Evolutionary conservation across 2,888 invertebrate species (phyloP), one percentile per base, ranked within the genome.

Genomic region (Hedychridium roseum): DNA sequence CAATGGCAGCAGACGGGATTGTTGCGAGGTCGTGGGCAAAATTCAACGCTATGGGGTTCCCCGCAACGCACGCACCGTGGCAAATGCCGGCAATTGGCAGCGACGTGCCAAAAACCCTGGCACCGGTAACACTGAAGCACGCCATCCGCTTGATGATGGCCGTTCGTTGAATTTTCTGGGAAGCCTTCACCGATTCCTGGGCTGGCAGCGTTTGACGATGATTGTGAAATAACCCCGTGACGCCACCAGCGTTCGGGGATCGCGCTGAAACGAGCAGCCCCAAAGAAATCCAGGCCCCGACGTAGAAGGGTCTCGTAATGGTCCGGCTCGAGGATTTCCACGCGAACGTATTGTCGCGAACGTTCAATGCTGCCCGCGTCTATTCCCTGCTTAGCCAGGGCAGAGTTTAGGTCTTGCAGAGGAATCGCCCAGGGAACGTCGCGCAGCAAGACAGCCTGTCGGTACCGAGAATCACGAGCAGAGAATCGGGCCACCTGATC

Each of bases 71-170:
- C 83, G 62, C 83, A 83, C 9, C 83, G 75, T 0, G 80, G 78
- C 31, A 77, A 52, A 43, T 80, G 79, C 18, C 79, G 76, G 53
- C 80, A 80, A 50, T 82, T 80, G 7, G 80, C 81, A 0, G 83
- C 82, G 3, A 82, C 80, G 61, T 83, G 83, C 82, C 83, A 83
- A 62, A 83, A 83, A 2, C 83, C 82, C 70, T 83, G 83, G 57
- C 83, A 83, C 1, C 81, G 78, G 61, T 80, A 83, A 53, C 83
- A 82, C 53, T 83, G 83, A 6, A 82, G 66, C 2, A 82, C 80
- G 1, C 73, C 70, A 47, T 82, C 82, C 3, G 70, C 71, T 3
- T 72, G 61, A 42, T 70, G 75, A 9, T 41, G 34, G n/a, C n/a
- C n/a, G n/a, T n/a, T n/a, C n/a, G n/a, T n/a, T n/a, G n/a, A n/a